These are phyloP conservation scores for Drosophila peninsularis DNA, from an alignment of 2,888 invertebrate species.

Conservation along the genomic window DNA sequence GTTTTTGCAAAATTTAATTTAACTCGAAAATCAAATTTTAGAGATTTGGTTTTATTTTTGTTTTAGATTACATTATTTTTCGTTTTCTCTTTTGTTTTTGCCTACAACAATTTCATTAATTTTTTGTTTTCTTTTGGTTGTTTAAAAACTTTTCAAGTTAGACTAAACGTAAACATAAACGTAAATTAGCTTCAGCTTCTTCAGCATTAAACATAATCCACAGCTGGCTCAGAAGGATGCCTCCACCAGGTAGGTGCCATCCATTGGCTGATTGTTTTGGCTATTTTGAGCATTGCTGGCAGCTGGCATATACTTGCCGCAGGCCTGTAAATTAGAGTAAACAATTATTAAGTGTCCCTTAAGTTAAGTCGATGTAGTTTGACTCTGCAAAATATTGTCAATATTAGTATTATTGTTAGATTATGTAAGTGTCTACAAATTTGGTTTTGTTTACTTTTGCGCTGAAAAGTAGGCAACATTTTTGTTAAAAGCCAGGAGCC, in stretches of 20 bases:
- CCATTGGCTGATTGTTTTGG: slow-evolving; percentile 92
- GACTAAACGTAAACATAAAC: slow-evolving; percentile 68
- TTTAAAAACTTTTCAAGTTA: slow-evolving; percentile 72
- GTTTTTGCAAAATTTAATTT: slow-evolving; percentile 43
- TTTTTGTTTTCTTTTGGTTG: slow-evolving; percentile 26
- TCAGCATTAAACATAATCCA: slow-evolving; percentile 13
- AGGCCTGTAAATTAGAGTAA: slow-evolving; percentile 86
- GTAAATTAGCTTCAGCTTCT: slow-evolving; percentile 60
- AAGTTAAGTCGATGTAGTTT: background rate
- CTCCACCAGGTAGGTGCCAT: slow-evolving; percentile 93
- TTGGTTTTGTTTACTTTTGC: background rate
- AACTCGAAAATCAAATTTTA: slow-evolving; percentile 73
- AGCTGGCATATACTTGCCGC: slow-evolving; percentile 94
- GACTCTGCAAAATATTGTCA: slow-evolving; percentile 4
- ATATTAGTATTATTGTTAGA: background rate
- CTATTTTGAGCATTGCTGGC: slow-evolving; percentile 92
- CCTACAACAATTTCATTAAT: slow-evolving; percentile 57
- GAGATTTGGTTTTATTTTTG: slow-evolving; percentile 41
- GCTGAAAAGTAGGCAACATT: slow-evolving; percentile 7
- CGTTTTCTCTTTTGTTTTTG: slow-evolving; percentile 21
- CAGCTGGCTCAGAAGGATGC: slow-evolving; percentile 89
- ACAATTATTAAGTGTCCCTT: slow-evolving; percentile 12
- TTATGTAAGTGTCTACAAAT: slow-evolving; percentile 1
- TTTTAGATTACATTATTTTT: slow-evolving; percentile 31
- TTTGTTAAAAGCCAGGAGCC: background rate